phyloP scores from a whole-genome alignment of 2,797 vertebrate genomes.

The Cirrhinus molitorella region DNA sequence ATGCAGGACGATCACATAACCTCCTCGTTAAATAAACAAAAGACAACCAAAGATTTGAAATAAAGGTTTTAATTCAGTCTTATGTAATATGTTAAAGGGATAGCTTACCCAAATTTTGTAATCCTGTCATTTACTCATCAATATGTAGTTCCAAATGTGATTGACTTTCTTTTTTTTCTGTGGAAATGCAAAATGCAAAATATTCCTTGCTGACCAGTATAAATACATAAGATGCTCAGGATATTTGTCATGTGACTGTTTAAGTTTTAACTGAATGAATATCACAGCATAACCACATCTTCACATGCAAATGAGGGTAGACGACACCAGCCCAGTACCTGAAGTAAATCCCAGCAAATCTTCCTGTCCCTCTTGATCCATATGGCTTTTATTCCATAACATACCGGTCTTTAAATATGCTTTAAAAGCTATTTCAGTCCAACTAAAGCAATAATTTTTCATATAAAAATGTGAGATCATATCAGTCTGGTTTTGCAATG shows the following conservation, averaged over 20 bases:
- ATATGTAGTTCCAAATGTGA: too few relatives aligned
- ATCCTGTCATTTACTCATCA: too few relatives aligned
- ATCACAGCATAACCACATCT: conserved; percentile 71
- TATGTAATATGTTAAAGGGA: not conserved
- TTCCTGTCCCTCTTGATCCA: not conserved
- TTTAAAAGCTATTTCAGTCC: not conserved
- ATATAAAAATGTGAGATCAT: not conserved
- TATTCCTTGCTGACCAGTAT: conserved; percentile 71
- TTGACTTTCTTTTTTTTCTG: too few relatives aligned
- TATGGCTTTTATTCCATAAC: not conserved
- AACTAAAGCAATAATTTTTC: not conserved
- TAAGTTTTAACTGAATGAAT: conserved; percentile 76
- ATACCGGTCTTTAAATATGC: not conserved
- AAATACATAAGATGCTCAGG: conserved; percentile 73
- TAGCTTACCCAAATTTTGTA: too few relatives aligned
- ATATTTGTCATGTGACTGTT: conserved; percentile 73
- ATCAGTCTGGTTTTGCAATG: not conserved
- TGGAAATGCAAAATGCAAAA: conserved; percentile 61
- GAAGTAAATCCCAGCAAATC: not conserved
- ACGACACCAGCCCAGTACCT: not conserved
- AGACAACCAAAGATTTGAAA: not conserved
- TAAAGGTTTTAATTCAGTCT: not conserved
- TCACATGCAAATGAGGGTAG: conserved; percentile 69
- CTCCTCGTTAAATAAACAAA: not conserved
- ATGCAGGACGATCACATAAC: conserved; percentile 1